Percentiles rank a stretch among this genome's conserved stretches.
phyloP scores from a whole-genome alignment of 2,888 invertebrate genomes.

The Spodoptera exigua region DNA sequence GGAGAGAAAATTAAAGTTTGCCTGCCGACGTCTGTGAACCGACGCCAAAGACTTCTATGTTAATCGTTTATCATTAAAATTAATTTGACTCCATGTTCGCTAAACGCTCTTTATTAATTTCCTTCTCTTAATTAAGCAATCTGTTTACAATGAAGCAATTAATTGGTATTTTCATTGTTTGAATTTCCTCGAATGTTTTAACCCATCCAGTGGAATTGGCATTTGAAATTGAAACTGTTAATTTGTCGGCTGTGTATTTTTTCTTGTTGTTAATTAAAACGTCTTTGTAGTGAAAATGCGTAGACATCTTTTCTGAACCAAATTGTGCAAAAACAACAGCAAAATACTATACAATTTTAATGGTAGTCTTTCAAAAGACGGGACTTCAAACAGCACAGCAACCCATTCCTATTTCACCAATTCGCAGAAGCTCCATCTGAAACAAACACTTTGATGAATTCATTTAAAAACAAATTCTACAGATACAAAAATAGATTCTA shows the following conservation, averaged over 20 bases:
- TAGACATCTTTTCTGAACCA: no score
- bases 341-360: no score
- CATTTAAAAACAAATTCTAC: no score
- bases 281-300: background rate
- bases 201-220: conserved; percentile 67
- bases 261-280: conserved; percentile 49
- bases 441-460: no score
- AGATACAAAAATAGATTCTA: no score
- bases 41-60: conserved; percentile 62
- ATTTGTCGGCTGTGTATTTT: conserved; percentile 60
- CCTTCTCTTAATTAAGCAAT: conserved; percentile 88
- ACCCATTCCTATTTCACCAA: no score
- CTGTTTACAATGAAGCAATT: conserved; percentile 88
- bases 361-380: no score
- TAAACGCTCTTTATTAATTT: conserved; percentile 86
- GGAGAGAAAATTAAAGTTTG: conserved; percentile 70
- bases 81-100: conserved; percentile 85
- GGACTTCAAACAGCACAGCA: no score
- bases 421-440: no score
- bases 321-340: no score
- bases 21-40: conserved; percentile 56
- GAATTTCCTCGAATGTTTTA: conserved; percentile 76
- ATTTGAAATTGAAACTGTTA: conserved; percentile 71
- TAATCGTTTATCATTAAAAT: conserved; percentile 87
- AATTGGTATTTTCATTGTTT: conserved; percentile 85